These are phyloP conservation scores for Microdon myrmicae DNA, from an alignment of 2,888 invertebrate species.

Conservation along the genomic window DNA sequence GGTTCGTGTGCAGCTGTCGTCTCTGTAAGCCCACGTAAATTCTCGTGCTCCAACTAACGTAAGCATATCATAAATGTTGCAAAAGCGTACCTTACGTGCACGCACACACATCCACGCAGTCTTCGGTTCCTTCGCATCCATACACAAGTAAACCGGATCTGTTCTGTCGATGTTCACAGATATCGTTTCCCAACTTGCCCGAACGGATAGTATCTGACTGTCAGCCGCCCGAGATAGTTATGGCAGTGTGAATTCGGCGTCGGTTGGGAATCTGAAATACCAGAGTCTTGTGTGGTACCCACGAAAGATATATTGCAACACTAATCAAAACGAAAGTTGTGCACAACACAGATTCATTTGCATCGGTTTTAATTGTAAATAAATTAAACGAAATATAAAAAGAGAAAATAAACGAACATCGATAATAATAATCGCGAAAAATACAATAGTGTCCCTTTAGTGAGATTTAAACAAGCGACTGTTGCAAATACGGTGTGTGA, in stretches of 20 bases:
- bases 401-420: not conserved
- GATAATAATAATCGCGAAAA: not conserved
- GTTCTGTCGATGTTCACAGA: constrained; percentile 36
- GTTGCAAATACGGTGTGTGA: no score
- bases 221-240: constrained; percentile 55
- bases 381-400: constrained; percentile 1
- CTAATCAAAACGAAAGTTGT: not conserved
- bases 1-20: no score
- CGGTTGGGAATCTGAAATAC: constrained; percentile 52
- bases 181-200: constrained; percentile 43
- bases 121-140: not conserved
- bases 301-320: no score
- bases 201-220: constrained; percentile 57
- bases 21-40: no score
- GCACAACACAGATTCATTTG: constrained; percentile 1
- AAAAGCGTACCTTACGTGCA: constrained; percentile 20
- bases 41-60: no score
- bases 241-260: constrained; percentile 34
- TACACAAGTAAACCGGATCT: constrained; percentile 19
- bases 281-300: not conserved
- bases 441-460: no score
- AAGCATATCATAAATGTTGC: no score
- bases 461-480: no score
- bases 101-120: constrained; percentile 8
- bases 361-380: not conserved